Conservation (phyloP, 2,888 invertebrate species). For the Polyploca ridens region DNA sequence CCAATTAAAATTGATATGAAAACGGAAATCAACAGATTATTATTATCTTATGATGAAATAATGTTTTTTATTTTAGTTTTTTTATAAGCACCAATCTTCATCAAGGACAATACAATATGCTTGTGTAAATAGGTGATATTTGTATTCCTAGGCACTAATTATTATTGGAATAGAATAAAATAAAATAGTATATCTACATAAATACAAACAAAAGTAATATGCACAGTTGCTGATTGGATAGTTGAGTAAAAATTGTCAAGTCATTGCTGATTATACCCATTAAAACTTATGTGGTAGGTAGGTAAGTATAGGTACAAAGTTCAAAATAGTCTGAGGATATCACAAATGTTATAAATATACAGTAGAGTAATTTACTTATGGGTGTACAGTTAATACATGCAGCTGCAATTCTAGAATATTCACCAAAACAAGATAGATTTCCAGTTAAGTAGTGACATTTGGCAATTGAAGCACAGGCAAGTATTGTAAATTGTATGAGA, state of each 20-base stretch:
- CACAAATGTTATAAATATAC: background rate
- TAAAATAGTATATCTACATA: too few relatives aligned
- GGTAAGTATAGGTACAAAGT: slow-evolving; percentile 2
- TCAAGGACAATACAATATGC: too few relatives aligned
- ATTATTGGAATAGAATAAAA: too few relatives aligned
- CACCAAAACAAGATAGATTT: background rate
- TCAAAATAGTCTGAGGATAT: background rate
- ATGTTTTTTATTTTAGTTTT: too few relatives aligned
- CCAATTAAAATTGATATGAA: background rate
- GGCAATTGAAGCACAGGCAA: background rate
- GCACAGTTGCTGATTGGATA: background rate
- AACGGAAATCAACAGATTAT: too few relatives aligned
- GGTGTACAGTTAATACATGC: background rate
- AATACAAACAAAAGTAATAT: background rate
- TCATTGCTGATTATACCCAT: background rate
- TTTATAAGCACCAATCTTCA: too few relatives aligned
- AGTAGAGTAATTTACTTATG: background rate
- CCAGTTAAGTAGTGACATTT: background rate
- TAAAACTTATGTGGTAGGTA: background rate
- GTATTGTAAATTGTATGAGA: background rate
- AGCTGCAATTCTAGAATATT: background rate
- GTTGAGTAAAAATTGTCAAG: background rate
- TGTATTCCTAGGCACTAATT: too few relatives aligned
- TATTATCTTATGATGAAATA: too few relatives aligned
- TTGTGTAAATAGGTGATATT: too few relatives aligned